phyloP scores from a whole-genome alignment of 2,888 invertebrate genomes.

The Sicus ferrugineus region DNA sequence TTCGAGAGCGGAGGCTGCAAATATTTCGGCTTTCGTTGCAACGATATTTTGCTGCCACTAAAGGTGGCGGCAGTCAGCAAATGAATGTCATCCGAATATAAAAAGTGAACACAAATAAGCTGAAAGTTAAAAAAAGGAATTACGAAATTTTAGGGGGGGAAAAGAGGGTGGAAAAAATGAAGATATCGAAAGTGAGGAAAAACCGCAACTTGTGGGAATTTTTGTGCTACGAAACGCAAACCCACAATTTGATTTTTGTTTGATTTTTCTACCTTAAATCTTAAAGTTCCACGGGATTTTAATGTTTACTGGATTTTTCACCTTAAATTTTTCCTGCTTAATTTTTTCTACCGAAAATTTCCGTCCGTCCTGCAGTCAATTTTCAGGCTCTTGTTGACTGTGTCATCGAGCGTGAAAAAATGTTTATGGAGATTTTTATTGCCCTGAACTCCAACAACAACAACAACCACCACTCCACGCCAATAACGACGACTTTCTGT shows the following conservation, averaged over 20 bases:
- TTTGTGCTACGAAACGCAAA: not conserved
- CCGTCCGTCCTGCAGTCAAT: not conserved
- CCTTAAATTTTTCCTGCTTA: not conserved
- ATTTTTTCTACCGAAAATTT: not conserved
- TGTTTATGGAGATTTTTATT: slow-evolving; percentile 33
- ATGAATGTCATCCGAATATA: slow-evolving; percentile 28
- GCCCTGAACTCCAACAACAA: too few species aligned
- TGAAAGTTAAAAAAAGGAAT: not conserved
- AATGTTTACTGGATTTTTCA: too few species aligned
- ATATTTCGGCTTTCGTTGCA: slow-evolving; percentile 12
- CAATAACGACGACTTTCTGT: slow-evolving; percentile 32
- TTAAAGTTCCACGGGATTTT: too few species aligned
- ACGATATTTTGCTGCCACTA: slow-evolving; percentile 2
- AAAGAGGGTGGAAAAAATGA: not conserved
- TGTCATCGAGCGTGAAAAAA: not conserved
- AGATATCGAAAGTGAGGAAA: not conserved
- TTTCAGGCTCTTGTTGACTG: not conserved
- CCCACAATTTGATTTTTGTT: slow-evolving; percentile 3
- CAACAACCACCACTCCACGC: too few species aligned
- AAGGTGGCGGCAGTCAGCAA: slow-evolving; percentile 26
- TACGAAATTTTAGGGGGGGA: not conserved
- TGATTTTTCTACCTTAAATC: not conserved
- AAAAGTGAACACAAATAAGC: slow-evolving; percentile 20
- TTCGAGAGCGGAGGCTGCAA: slow-evolving; percentile 7
- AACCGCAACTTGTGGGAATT: slow-evolving; percentile 12